Conservation (phyloP, 2,888 invertebrate species). For the Deilephila porcellus region DNA sequence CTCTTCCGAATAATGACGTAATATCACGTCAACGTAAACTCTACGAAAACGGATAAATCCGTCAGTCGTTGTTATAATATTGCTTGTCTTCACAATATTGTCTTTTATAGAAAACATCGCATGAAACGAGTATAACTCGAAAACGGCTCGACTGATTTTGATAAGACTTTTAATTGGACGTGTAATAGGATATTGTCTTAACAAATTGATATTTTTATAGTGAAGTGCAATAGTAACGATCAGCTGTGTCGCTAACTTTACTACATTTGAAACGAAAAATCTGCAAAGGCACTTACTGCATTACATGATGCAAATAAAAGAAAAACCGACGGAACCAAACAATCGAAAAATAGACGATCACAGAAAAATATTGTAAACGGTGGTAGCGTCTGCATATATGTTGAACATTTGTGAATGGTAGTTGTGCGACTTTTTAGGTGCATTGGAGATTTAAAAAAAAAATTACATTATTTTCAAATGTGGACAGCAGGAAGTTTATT, state of each 20-base stretch:
- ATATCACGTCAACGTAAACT: neutral
- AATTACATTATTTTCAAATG: neutral
- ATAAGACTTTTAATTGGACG: neutral
- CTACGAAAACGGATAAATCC: neutral
- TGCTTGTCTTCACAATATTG: slow-evolving; percentile 1
- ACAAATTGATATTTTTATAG: neutral
- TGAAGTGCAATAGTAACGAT: neutral
- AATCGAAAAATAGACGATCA: slow-evolving; percentile 22
- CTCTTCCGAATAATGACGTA: neutral
- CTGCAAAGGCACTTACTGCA: slow-evolving; percentile 29
- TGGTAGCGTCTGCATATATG: slow-evolving; percentile 3
- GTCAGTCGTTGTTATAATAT: neutral
- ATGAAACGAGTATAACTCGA: slow-evolving; percentile 5
- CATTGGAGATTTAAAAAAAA: neutral
- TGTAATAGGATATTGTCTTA: neutral
- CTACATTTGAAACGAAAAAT: slow-evolving; percentile 18
- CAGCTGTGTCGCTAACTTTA: slow-evolving; percentile 5
- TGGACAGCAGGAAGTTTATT: neutral
- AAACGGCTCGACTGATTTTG: slow-evolving; percentile 3
- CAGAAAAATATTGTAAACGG: slow-evolving; percentile 19
- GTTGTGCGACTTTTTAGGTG: slow-evolving; percentile 1
- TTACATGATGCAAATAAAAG: slow-evolving; percentile 7
- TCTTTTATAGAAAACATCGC: neutral
- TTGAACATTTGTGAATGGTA: neutral
- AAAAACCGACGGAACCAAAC: slow-evolving; percentile 13